These are phyloP conservation scores for Ficedula albicollis DNA, from an alignment of 2,797 vertebrate genomes.

Conservation along the genomic window DNA sequence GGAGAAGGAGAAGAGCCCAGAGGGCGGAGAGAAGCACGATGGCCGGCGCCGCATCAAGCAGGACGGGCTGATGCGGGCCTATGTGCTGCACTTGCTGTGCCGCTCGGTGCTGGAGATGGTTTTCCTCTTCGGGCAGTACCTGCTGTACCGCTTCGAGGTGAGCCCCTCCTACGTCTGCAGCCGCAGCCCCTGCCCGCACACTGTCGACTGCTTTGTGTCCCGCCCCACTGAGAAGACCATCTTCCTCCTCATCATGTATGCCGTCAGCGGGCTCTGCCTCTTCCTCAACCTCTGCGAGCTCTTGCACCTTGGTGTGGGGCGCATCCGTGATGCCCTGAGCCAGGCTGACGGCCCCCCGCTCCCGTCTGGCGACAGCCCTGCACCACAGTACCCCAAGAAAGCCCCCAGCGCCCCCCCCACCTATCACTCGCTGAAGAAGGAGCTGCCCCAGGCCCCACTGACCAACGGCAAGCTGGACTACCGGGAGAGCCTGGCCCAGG, in stretches of 20 bases:
- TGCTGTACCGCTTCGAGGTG: slow-evolving; percentile 86
- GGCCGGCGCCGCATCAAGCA: slow-evolving; percentile 85
- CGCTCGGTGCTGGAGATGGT: slow-evolving; percentile 81
- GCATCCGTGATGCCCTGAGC: slow-evolving; percentile 81
- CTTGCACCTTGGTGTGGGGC: slow-evolving; percentile 81
- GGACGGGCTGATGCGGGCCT: slow-evolving; percentile 89
- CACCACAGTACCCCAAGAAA: slow-evolving; percentile 70
- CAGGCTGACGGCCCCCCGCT: background rate
- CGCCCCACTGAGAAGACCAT: slow-evolving; percentile 91
- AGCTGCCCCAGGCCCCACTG: slow-evolving; percentile 52
- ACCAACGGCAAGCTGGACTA: slow-evolving; percentile 70
- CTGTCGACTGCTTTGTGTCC: slow-evolving; percentile 90
- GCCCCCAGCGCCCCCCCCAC: slow-evolving; percentile 80
- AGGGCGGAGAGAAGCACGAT: slow-evolving; percentile 56
- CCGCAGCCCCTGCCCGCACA: slow-evolving; percentile 86
- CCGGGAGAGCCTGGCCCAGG: slow-evolving; percentile 69
- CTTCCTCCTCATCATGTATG: slow-evolving; percentile 89
- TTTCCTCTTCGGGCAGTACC: slow-evolving; percentile 88
- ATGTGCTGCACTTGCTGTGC: slow-evolving; percentile 84
- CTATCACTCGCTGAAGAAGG: slow-evolving; percentile 83
- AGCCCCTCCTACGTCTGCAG: slow-evolving; percentile 83
- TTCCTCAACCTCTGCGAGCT: slow-evolving; percentile 85
- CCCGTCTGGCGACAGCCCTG: background rate
- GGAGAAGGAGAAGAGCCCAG: slow-evolving; percentile 76
- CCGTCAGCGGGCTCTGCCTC: slow-evolving; percentile 85